phyloP scores from a whole-genome alignment of 2,113 vertebrate genomes.

The Ictalurus punctatus region DNA sequence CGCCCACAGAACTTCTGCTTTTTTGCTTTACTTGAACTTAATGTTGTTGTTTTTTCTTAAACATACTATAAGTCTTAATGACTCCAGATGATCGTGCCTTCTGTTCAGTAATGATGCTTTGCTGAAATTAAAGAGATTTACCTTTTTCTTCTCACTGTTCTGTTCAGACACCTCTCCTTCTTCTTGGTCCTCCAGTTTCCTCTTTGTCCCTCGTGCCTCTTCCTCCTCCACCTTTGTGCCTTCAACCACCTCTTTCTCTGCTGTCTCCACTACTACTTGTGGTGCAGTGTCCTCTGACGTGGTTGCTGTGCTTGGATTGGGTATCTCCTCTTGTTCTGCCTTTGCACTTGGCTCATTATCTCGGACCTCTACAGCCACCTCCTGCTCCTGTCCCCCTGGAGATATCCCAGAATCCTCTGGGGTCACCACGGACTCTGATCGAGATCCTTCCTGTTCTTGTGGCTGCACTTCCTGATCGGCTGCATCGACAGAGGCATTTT shows the following conservation, averaged over 20 bases:
- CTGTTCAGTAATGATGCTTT: not conserved
- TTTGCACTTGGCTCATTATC: not conserved
- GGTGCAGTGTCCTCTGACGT: slow-evolving; percentile 33
- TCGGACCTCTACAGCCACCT: not conserved
- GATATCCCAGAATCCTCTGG: slow-evolving; percentile 28
- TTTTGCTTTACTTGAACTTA: not conserved
- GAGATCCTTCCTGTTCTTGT: slow-evolving; percentile 31
- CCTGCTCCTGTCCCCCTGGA: slow-evolving; percentile 56
- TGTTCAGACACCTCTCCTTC: slow-evolving; percentile 57
- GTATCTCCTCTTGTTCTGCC: slow-evolving; percentile 19
- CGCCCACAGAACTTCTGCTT: not conserved
- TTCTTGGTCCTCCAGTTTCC: slow-evolving; percentile 62
- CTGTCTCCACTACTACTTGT: not conserved
- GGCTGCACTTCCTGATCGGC: slow-evolving; percentile 34
- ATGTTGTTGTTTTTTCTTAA: not conserved
- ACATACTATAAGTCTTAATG: not conserved
- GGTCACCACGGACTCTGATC: slow-evolving; percentile 24
- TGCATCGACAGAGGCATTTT: not conserved
- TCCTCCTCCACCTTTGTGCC: slow-evolving; percentile 27
- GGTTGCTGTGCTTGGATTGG: slow-evolving; percentile 19
- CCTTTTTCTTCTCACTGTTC: slow-evolving; percentile 72
- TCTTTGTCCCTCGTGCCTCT: slow-evolving; percentile 67
- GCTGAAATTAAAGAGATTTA: slow-evolving; percentile 40
- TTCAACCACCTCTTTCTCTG: slow-evolving; percentile 40
- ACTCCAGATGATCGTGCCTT: not conserved